A percentile compares a stretch with the other conserved stretches of the same genome.
phyloP scores from a whole-genome alignment of 2,113 vertebrate genomes.

The Larimichthys crocea region DNA sequence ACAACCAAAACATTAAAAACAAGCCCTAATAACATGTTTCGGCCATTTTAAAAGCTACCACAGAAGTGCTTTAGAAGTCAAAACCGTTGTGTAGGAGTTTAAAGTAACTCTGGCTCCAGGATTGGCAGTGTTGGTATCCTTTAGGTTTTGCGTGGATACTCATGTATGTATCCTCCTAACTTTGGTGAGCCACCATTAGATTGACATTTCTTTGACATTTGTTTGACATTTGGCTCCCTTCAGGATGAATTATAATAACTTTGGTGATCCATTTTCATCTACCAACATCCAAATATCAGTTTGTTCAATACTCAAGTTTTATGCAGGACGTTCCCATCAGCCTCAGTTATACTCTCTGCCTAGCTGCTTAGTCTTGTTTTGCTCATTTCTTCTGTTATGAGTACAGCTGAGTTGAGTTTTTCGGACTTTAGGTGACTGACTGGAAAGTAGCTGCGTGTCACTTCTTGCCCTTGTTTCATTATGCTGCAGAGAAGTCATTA shows the following conservation, averaged over 20 bases:
- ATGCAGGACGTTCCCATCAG: too few species aligned
- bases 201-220: too few species aligned
- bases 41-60: not conserved
- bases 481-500: conserved; percentile 36
- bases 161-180: not conserved
- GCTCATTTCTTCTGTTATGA: not conserved
- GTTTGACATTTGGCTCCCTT: too few species aligned
- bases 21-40: not conserved
- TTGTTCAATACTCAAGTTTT: too few species aligned
- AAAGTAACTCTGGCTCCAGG: too few species aligned
- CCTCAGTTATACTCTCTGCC: too few species aligned
- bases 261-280: too few species aligned
- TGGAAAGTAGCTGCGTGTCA: not conserved
- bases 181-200: not conserved
- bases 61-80: not conserved
- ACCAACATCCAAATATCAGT: too few species aligned
- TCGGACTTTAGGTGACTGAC: not conserved
- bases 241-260: too few species aligned
- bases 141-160: too few species aligned
- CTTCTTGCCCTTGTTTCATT: not conserved
- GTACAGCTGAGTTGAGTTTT: not conserved
- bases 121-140: not conserved
- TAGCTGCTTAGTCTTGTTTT: not conserved
- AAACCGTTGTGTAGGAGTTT: too few species aligned
- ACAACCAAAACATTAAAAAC: not conserved